These are phyloP conservation scores for Patella pellucida DNA, from an alignment of 2,888 invertebrate species.

Conservation along the genomic window DNA sequence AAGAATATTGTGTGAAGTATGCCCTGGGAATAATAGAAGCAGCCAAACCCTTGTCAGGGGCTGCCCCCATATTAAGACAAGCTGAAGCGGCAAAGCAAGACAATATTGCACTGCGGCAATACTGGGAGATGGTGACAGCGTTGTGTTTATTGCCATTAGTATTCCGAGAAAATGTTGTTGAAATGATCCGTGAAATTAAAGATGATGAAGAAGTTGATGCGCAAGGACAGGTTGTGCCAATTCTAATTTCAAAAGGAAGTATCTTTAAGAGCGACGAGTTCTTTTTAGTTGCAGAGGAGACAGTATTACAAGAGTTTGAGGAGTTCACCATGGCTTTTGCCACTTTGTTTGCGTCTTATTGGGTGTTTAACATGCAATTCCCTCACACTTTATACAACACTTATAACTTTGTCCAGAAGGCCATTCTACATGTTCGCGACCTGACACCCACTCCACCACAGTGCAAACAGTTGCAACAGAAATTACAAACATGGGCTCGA, in stretches of 20 bases:
- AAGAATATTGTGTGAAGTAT: conserved; percentile 62
- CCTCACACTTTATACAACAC: conserved; percentile 59
- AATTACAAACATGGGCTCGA: conserved; percentile 36
- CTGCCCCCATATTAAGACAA: conserved; percentile 53
- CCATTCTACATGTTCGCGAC: conserved; percentile 54
- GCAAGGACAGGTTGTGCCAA: conserved; percentile 63
- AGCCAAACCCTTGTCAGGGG: conserved; percentile 50
- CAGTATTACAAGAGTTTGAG: conserved; percentile 63
- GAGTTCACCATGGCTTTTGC: conserved; percentile 65
- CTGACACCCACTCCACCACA: conserved; percentile 48
- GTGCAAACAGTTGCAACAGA: conserved; percentile 53
- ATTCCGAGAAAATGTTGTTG: conserved; percentile 59
- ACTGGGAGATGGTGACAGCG: conserved; percentile 66
- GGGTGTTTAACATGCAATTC: conserved; percentile 66
- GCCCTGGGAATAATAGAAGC: conserved; percentile 57
- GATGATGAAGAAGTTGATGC: conserved; percentile 60
- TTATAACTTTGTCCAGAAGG: conserved; percentile 62
- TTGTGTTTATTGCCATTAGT: conserved; percentile 60
- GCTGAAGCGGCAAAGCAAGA: conserved; percentile 61
- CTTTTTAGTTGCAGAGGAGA: conserved; percentile 61
- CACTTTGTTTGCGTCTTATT: conserved; percentile 61
- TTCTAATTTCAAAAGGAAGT: conserved; percentile 60
- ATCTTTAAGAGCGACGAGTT: conserved; percentile 64
- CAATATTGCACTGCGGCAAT: conserved; percentile 57
- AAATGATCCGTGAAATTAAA: conserved; percentile 60